Base-by-base conservation (phyloP, 2,113 vertebrate species). In the Caranx melampygus region DNA sequence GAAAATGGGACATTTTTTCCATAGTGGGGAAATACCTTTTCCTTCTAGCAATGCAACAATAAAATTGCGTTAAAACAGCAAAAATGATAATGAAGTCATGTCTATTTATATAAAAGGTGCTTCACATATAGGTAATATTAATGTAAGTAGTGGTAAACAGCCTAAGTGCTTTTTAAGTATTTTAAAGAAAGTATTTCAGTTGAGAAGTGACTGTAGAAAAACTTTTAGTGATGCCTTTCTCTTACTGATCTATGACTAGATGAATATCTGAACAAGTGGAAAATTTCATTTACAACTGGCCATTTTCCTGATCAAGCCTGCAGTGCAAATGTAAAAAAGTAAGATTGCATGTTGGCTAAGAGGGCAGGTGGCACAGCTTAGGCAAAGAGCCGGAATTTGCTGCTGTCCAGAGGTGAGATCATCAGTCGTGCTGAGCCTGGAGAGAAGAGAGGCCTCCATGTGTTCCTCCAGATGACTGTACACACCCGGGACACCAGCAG, bases 381-480 rank as follows among this genome's bases (percentile, higher is more conserved):
- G 18, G 65, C n/a, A 13, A 91, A 65, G 14, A 91, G 26, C 0
- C 15, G 87, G 65, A 87, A 87, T 0, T 78, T 88, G 8, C 66
- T 83, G 70, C 82, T 67, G 11, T 93, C 91, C 0, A 92, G 88
- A 2, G 92, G 92, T 0, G 92, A 92, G 0, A 89, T 49, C 79
- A 90, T 89, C 0, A 79, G 58, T 6, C 84, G 87, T 0, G 87
- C 79, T 3, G 92, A 92, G 42, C 91, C 88, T 0, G 80, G 83
- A 2, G 89, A 88, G 78, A 69, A 59, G 0, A 92, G 88, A 0
- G 91, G 89, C 4, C 86, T 62, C 81, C 86, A 63, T 57, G 3
- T 82, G 81, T 90, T 90, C 45, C 85, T 92, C 89, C 92, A 92
- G 77, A 88, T 75, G 45, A 93, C 90, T 0, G 75, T 82, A 12